These are phyloP conservation scores for Tachyglossus aculeatus DNA, from an alignment of 2,797 vertebrate species.

Conservation along the genomic window DNA sequence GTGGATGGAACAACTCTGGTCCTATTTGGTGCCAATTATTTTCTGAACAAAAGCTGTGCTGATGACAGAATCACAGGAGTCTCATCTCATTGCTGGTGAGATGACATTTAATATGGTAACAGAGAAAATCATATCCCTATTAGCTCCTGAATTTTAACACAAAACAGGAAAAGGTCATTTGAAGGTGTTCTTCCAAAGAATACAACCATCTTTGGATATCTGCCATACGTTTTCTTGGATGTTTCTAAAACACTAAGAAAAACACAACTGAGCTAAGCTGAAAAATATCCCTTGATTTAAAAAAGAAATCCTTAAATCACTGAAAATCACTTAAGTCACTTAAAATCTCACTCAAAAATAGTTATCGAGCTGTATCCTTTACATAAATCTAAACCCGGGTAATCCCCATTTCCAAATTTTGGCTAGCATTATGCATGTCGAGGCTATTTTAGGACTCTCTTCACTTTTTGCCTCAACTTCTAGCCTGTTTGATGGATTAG, in stretches of 20 bases:
- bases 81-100: no score
- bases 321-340: conserved; percentile 1
- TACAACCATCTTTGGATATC: no score
- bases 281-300: background rate
- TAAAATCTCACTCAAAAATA: background rate
- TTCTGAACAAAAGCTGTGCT: background rate
- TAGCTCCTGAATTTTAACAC: no score
- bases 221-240: background rate
- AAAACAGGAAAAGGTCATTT: no score
- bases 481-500: conserved; percentile 34
- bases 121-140: no score
- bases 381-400: background rate
- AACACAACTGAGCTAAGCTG: background rate
- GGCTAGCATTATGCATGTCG: background rate
- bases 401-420: background rate
- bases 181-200: no score
- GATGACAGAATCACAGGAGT: background rate
- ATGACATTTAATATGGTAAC: no score
- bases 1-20: background rate
- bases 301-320: background rate
- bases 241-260: background rate
- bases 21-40: background rate
- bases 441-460: background rate
- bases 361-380: conserved; percentile 21
- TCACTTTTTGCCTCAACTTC: background rate